A percentile compares a stretch with the other conserved stretches of the same genome.
Evolutionary conservation across 37 sponge, comb jelly and placozoan species (phyloP).

Genomic region (Cliona cf. orientalis): DNA sequence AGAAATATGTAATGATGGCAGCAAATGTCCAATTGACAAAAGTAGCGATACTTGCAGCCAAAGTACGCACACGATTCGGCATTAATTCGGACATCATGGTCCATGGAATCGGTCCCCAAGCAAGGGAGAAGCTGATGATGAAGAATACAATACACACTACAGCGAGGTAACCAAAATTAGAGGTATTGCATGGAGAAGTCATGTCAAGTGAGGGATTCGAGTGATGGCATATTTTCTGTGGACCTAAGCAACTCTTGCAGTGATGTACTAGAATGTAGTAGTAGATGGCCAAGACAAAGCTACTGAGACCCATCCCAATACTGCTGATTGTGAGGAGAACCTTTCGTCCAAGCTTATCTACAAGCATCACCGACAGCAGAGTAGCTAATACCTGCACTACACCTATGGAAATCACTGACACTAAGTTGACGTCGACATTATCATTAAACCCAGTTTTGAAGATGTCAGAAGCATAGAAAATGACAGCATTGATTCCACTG

Average conservation of each 20-base stretch:
- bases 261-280: conserved; percentile 42
- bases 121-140: conserved; percentile 76
- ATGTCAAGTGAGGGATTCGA: not conserved
- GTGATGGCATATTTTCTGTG: too few species aligned
- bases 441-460: conserved; percentile 15
- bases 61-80: conserved; percentile 66
- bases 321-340: conserved; percentile 54
- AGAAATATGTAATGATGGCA: conserved; percentile 55
- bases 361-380: conserved; percentile 52
- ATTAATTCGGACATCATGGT: conserved; percentile 79
- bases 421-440: not conserved
- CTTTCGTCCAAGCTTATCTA: conserved; percentile 74
- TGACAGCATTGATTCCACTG: conserved; percentile 79
- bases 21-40: conserved; percentile 73
- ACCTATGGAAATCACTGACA: conserved; percentile 53
- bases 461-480: conserved; percentile 64
- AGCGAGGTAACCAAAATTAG: conserved; percentile 21
- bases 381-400: conserved; percentile 53
- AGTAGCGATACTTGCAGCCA: conserved; percentile 65
- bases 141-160: conserved; percentile 57
- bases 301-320: conserved; percentile 45
- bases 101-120: conserved; percentile 89
- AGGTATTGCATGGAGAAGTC: not conserved
- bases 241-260: too few species aligned
- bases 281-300: conserved; percentile 34